A percentile compares a stretch with the other conserved stretches of the same genome.
phyloP scores from a whole-genome alignment of 2,113 vertebrate species.

The Menura novaehollandiae region DNA sequence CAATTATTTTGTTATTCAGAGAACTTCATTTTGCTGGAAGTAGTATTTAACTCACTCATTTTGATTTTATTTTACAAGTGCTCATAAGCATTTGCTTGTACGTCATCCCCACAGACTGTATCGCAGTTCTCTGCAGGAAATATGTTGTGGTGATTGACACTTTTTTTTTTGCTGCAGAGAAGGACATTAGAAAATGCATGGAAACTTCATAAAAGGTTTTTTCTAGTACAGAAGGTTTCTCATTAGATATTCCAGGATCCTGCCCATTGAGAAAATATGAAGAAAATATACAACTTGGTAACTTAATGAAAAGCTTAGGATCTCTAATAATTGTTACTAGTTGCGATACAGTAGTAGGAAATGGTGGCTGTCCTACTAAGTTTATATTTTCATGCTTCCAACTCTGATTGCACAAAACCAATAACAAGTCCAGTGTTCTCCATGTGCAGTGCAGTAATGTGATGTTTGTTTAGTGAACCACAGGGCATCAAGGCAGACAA shows the following conservation, averaged over 20 bases:
- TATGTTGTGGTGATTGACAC: not conserved
- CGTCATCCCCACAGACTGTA: not conserved
- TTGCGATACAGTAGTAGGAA: not conserved
- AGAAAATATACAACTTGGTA: not conserved
- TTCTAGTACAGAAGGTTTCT: not conserved
- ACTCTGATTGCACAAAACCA: not conserved
- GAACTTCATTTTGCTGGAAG: not conserved
- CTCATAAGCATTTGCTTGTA: not conserved
- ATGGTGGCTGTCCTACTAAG: not conserved
- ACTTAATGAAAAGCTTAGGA: not conserved
- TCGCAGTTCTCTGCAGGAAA: not conserved
- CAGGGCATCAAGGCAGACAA: not conserved
- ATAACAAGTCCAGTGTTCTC: not conserved
- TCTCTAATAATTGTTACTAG: not conserved
- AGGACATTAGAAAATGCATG: not conserved
- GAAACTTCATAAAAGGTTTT: not conserved
- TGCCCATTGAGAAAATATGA: not conserved
- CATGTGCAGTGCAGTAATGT: fast-evolving
- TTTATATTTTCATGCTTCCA: not conserved
- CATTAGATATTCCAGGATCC: not conserved
- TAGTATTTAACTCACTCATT: not conserved
- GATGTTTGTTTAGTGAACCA: not conserved
- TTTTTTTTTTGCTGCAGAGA: not conserved
- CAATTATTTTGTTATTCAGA: not conserved
- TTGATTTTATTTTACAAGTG: not conserved